Percentiles rank a stretch among this genome's conserved stretches.
Evolutionary conservation across 2,797 vertebrate genomes (phyloP).

Genomic region (Gymnodraco acuticeps): DNA sequence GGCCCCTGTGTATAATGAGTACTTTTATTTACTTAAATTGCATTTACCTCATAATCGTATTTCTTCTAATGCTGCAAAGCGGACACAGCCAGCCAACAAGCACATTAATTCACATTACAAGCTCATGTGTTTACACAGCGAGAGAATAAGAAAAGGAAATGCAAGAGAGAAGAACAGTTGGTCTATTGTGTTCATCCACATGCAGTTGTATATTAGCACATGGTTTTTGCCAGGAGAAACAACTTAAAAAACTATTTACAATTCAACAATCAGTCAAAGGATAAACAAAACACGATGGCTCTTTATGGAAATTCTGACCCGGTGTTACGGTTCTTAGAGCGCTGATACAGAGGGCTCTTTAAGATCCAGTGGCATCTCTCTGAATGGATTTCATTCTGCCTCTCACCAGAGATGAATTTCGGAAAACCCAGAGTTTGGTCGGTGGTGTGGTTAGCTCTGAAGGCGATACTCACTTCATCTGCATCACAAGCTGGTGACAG

Average conservation of each 20-base stretch:
- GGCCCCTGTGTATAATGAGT: not conserved
- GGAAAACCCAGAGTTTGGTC: slow-evolving; percentile 41
- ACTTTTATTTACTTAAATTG: not conserved
- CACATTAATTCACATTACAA: slow-evolving; percentile 52
- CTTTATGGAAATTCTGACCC: slow-evolving; percentile 51
- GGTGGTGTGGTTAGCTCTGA: slow-evolving; percentile 29
- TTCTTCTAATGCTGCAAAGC: slow-evolving; percentile 14
- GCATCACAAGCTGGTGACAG: slow-evolving; percentile 34
- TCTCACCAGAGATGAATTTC: slow-evolving; percentile 45
- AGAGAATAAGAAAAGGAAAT: slow-evolving; percentile 50
- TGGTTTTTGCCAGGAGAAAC: slow-evolving; percentile 67
- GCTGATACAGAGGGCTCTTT: slow-evolving; percentile 55
- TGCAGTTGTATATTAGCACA: slow-evolving; percentile 68
- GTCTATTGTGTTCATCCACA: slow-evolving; percentile 65
- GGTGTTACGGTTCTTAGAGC: slow-evolving; percentile 46
- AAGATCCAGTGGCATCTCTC: slow-evolving; percentile 44
- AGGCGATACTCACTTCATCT: slow-evolving; percentile 36
- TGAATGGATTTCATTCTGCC: slow-evolving; percentile 57
- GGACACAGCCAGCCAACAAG: slow-evolving; percentile 27
- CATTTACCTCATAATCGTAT: not conserved
- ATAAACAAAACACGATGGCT: slow-evolving; percentile 33
- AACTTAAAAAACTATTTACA: slow-evolving; percentile 63
- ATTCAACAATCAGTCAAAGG: slow-evolving; percentile 53
- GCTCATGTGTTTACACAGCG: slow-evolving; percentile 61
- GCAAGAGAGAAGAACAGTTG: slow-evolving; percentile 67